These are phyloP conservation scores for Epinephelus cyanopodus DNA, from an alignment of 2,113 vertebrate species.

Conservation along the genomic window DNA sequence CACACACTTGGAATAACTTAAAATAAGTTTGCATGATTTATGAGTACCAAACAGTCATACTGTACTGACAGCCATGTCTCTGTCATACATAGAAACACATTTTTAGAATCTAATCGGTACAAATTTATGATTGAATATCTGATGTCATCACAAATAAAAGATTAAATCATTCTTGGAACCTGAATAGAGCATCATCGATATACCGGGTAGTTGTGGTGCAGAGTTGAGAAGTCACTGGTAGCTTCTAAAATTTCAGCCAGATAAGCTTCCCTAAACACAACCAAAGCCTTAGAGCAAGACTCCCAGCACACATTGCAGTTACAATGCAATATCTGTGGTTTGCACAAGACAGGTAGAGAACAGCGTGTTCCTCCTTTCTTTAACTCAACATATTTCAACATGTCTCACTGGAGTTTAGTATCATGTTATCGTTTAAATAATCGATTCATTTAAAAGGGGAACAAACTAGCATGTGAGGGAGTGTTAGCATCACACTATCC, in stretches of 20 bases:
- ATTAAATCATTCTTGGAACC: not conserved
- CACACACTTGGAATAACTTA: not conserved
- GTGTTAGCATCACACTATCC: not conserved
- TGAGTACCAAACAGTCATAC: not conserved
- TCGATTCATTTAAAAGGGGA: not conserved
- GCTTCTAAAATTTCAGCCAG: not conserved
- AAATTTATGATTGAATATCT: conserved; percentile 26
- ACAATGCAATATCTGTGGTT: conserved; percentile 23
- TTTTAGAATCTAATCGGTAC: not conserved
- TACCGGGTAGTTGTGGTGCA: not conserved
- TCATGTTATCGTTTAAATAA: not conserved
- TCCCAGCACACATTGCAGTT: conserved; percentile 1
- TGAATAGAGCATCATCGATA: not conserved
- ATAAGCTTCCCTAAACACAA: conserved; percentile 1
- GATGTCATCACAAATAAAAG: conserved; percentile 31
- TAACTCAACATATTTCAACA: not conserved
- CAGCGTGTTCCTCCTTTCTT: conserved; percentile 5
- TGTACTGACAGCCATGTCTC: conserved; percentile 10
- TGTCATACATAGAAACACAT: not conserved
- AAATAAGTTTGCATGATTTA: conserved; percentile 31
- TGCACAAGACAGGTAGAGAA: conserved; percentile 30
- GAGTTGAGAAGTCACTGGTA: not conserved
- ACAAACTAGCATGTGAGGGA: not conserved
- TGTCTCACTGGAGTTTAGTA: not conserved
- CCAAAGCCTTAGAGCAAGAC: not conserved